Conservation (phyloP, 1,140 invertebrate species). For the Papilio glaucus region DNA sequence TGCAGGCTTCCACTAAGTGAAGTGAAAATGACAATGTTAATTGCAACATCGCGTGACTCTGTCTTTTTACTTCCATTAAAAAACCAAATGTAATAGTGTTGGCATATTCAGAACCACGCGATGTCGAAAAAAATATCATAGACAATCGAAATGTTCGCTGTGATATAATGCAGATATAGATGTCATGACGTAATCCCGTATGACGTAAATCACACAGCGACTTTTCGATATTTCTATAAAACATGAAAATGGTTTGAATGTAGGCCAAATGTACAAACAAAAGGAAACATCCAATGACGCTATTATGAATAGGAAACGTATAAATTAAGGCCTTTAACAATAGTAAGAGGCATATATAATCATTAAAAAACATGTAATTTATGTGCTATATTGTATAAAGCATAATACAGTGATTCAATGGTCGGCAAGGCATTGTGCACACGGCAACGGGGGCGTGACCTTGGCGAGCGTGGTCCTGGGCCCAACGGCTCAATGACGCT, state of each 20-base stretch:
- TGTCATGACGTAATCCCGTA: neutral
- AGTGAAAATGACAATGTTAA: constrained; percentile 51
- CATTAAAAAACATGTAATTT: neutral
- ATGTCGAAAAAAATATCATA: constrained; percentile 11
- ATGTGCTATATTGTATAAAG: constrained; percentile 2
- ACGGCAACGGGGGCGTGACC: constrained; percentile 66
- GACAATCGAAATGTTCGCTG: constrained; percentile 7
- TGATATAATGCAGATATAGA: neutral
- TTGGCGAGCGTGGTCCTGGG: constrained; percentile 65
- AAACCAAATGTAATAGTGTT: neutral
- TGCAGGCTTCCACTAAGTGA: constrained; percentile 65
- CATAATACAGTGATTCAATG: constrained; percentile 18
- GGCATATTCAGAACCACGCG: neutral
- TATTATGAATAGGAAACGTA: neutral
- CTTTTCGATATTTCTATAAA: constrained; percentile 4
- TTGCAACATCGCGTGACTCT: constrained; percentile 28
- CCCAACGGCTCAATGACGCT: constrained; percentile 70
- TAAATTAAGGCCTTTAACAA: neutral
- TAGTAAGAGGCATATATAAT: neutral
- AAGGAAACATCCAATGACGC: constrained; percentile 11
- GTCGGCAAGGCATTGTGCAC: constrained; percentile 44
- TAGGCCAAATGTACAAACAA: neutral
- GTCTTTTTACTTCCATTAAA: neutral
- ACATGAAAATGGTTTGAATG: constrained; percentile 5
- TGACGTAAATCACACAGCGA: neutral